phyloP scores from a whole-genome alignment of 2,113 vertebrate species.

The Casuarius casuarius region DNA sequence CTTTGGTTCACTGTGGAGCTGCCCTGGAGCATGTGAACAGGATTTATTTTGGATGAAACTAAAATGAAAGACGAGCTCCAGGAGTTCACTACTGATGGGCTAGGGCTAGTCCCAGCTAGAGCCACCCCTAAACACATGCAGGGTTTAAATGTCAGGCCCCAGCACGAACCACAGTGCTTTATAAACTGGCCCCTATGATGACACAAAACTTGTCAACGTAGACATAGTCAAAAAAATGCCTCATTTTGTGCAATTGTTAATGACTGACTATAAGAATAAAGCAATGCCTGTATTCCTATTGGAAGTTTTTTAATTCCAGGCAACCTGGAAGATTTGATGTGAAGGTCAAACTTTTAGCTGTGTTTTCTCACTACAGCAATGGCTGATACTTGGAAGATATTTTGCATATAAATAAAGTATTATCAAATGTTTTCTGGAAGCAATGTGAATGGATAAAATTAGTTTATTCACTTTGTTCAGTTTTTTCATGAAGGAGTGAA shows the following conservation, averaged over 20 bases:
- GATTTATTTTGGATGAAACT: not conserved
- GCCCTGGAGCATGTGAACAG: not conserved
- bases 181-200: accelerated
- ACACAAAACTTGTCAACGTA: not conserved
- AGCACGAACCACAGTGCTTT: not conserved
- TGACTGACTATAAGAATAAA: not conserved
- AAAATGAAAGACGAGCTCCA: not conserved
- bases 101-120: not conserved
- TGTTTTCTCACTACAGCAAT: not conserved
- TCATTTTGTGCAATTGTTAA: not conserved
- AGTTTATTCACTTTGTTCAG: not conserved
- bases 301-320: not conserved
- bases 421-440: not conserved
- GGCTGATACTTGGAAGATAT: not conserved
- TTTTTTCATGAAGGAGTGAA: not conserved
- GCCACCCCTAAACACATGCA: not conserved
- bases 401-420: not conserved
- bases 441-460: not conserved
- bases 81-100: not conserved
- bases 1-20: not conserved
- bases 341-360: not conserved
- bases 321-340: not conserved
- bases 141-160: not conserved
- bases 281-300: not conserved
- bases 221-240: not conserved